Percentiles rank a stretch among this genome's conserved stretches.
These are phyloP conservation scores for Platalea minor DNA, from an alignment of 2,797 vertebrate genomes.

Conservation along the genomic window DNA sequence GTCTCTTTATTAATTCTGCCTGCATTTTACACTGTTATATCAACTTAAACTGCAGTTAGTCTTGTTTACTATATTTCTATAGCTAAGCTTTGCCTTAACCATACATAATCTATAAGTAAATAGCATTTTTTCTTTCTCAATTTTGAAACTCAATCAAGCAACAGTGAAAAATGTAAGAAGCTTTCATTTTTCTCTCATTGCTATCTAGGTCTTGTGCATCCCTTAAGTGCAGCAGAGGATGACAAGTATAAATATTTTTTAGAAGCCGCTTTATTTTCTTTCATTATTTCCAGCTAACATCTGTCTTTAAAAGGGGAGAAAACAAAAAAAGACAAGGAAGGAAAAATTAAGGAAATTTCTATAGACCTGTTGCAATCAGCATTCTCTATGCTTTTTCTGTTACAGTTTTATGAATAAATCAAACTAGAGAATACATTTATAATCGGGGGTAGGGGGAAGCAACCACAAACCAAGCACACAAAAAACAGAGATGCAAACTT, in stretches of 20 bases:
- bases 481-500: constrained; percentile 60
- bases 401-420: constrained; percentile 56
- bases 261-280: not conserved
- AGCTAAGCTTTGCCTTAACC: not conserved
- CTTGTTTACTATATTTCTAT: not conserved
- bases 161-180: not conserved
- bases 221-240: not conserved
- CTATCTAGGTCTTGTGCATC: not conserved
- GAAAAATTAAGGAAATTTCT: not conserved
- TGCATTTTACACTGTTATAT: not conserved
- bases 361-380: constrained; percentile 8
- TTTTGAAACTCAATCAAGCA: not conserved
- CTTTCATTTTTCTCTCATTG: not conserved
- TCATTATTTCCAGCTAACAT: not conserved
- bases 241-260: not conserved
- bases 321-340: not conserved
- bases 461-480: not conserved
- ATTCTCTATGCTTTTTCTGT: constrained; percentile 21
- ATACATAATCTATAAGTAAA: not conserved
- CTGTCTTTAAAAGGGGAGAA: not conserved
- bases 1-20: not conserved
- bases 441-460: not conserved
- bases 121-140: not conserved
- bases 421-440: constrained; percentile 65
- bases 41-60: not conserved